Base-by-base conservation (phyloP, 92 coral and sea anemone genomes). In the Isaurus tuberculatus region DNA sequence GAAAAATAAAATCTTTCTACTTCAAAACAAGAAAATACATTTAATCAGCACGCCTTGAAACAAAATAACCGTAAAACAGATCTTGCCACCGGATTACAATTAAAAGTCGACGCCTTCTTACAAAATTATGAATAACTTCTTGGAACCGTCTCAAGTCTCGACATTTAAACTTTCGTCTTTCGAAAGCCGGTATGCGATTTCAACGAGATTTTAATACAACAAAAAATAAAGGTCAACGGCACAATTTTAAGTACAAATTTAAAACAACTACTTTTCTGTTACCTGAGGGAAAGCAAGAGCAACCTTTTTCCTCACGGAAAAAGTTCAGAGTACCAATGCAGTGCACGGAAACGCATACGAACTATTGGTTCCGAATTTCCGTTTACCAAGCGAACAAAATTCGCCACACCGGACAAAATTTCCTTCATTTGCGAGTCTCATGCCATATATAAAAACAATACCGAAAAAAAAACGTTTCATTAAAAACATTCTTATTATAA, bases 51-150 rank as follows among this genome's bases (percentile, higher is more conserved):
- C 10, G 46, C 20, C 7, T 11, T 31, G 30, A 75, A 75, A 51
- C 26, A 46, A 75, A 75, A n/a, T 7, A 32, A 20, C 68, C 32
- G 11, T 5, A n/a, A 51, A 15, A 75, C 66, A 75, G 67, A 40
- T 42, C 22, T 40, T 36, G 19, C 2, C 57, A 71, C 58, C 20
- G 57, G 29, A 43, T 34, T 69, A 69, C 44, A 71, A 17, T 27
- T 37, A 71, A 75, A 55, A 51, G 68, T 34, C 68, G 55, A 57
- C 81, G 81, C 81, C 80, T 75, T 33, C 31, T 17, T 5, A 15
- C 3, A 75, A 75, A 34, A 32, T 49, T 14, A 8, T 16, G 20
- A 48, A 49, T 73, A 73, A 73, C 79, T 73, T 73, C 27, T 53
- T 53, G 66, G 31, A 53, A 25, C 20, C 46, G 16, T 57, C 2